A percentile compares a stretch with the other conserved stretches of the same genome.
Evolutionary conservation across 2,113 vertebrate species (phyloP).

Genomic region (Cavia aperea): DNA sequence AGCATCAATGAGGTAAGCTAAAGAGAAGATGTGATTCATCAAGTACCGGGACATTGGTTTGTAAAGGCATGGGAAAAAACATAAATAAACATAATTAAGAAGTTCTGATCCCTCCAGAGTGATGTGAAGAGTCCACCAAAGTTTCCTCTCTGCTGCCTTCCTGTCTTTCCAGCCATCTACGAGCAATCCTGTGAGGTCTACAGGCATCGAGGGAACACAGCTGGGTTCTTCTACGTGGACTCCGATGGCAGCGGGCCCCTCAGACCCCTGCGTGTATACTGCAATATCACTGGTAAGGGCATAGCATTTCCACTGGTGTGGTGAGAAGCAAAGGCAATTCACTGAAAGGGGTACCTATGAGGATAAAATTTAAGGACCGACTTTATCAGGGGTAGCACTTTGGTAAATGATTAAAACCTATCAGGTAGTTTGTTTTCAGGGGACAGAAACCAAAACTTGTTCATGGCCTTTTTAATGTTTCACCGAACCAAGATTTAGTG

Average conservation of each 20-base stretch:
- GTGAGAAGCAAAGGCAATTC: neutral
- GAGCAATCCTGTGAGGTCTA: constrained; percentile 94
- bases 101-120: accelerated
- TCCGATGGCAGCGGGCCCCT: constrained; percentile 93
- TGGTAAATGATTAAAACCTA: neutral
- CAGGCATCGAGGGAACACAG: constrained; percentile 86
- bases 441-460: neutral
- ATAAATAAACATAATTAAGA: neutral
- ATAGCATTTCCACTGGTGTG: neutral
- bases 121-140: neutral
- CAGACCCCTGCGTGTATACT: constrained; percentile 87
- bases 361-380: neutral
- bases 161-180: constrained; percentile 84
- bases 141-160: neutral
- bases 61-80: neutral
- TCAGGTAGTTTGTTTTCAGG: neutral
- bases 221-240: constrained; percentile 92
- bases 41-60: neutral
- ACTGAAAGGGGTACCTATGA: accelerated
- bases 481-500: neutral
- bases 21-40: accelerated
- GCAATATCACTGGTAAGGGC: constrained; percentile 93
- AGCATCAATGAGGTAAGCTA: neutral
- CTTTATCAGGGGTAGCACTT: neutral
- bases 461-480: neutral